Evolutionary conservation across 1,140 invertebrate genomes (phyloP), one percentile per base, ranked within the genome.

Genomic region (Drosophila virilis): DNA sequence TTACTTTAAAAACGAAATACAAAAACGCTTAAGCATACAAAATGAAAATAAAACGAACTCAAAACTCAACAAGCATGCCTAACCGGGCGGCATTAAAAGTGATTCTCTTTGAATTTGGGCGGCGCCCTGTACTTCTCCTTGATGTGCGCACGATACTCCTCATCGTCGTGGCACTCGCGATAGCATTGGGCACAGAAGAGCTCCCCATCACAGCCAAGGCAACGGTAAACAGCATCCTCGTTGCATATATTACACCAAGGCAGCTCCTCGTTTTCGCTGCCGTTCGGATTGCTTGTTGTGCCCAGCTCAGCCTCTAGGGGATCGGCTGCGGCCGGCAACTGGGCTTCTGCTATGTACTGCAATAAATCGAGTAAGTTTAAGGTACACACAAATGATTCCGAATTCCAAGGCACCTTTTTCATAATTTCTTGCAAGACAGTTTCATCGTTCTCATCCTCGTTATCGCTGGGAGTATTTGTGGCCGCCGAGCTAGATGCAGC

Each of bases 171-270:
- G 22, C 92, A 93, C 82, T 94, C 93, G 17, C 78, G 93, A 79
- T 94, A 96, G 85, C 96, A 97, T 69, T 92, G 90, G 7, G 92
- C 92, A 92, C 96, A 97, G 80, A 96, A 97, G 1, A 96, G 92
- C 91, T 96, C 96, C 51, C 93, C 93, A 78, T 94, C 94, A 92
- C 96, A 97, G 73, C 95, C 95, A 42, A 94, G 89, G 89, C 96
- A 97, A 38, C 94, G 93, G 59, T 95, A 92, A 12, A 78, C 93
- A 4, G 96, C 96, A 93, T 96, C 95, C 85, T 96, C 94, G 91
- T 96, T 96, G 81, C 96, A 97, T 46, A 97, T 94, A 78, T 94
- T 94, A 92, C 96, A 97, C 94, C 96, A 97, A 43, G 96, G 95
- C 6, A 96, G 92, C 84, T 96, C 95, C 77, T 95, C 94, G n/a